Base-by-base conservation (phyloP, 2,888 invertebrate genomes). In the Drosophila buzzatii region DNA sequence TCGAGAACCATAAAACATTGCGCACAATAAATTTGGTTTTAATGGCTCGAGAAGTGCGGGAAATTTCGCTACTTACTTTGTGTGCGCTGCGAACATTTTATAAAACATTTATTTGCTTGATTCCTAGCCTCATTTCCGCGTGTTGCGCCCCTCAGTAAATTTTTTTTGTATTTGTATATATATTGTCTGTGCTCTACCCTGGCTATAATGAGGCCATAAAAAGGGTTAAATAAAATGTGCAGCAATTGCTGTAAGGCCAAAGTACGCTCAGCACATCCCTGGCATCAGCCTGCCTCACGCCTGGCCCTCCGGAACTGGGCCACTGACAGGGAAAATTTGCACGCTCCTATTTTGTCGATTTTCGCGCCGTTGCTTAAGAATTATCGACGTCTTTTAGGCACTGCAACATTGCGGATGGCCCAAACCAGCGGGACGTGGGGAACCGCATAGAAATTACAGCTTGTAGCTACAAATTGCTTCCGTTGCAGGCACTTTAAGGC, bases 381-480 rank as follows among this genome's bases (percentile, higher is more conserved):
- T 85, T 85, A 85, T 85, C 83, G 85, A 85, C 79, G 88, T 87
- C 83, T 87, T 82, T 75, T 72, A 61, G 72, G 63, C 57, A 53
- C 23, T 45, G 68, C 59, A 51, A 35, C 47, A 47, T 49, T 42
- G 33, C 33, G 51, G 27, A 45, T 4, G 31, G 61, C 45, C 23
- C 53, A 39, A 41, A 18, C 3, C 16, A 31, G 56, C 27, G 42
- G 33, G 12, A 16, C 9, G 41, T 31, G n/a, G 49, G 73, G 61
- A 37, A 44, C 72, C 58, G 72, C 70, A 74, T 69, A 55, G 81
- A 87, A 90, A 90, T 90, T 90, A 83, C 90, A 81, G 90, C 86
- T 85, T 85, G 79, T 91, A 85, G 86, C 90, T 90, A 91, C 90
- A 90, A 90, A 90, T 91, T 90, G 88, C 90, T 91, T 90, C 90